Evolutionary conservation across 2,113 vertebrate species (phyloP).

Genomic region (Pseudorhombus dupliciocellatus): DNA sequence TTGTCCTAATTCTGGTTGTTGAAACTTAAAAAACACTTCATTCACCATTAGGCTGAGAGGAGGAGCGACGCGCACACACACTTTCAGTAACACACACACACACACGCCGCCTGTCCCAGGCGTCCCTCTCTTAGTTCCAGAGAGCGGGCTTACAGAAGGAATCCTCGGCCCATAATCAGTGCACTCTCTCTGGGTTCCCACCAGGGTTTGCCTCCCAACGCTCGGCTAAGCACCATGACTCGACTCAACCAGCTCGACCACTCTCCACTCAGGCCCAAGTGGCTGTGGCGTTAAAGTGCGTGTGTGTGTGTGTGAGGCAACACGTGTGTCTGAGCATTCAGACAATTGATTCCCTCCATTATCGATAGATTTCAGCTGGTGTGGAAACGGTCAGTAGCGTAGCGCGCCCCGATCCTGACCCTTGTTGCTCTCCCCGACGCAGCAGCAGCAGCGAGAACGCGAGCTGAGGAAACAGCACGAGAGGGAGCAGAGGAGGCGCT

Average conservation of each 20-base stretch:
- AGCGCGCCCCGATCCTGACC: background rate
- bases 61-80: background rate
- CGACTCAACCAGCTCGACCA: constrained; percentile 53
- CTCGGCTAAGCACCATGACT: constrained; percentile 54
- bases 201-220: constrained; percentile 44
- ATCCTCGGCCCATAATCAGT: constrained; percentile 67
- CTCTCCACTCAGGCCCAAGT: constrained; percentile 26
- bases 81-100: constrained; percentile 9
- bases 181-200: constrained; percentile 55
- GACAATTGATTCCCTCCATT: background rate
- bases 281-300: constrained; percentile 16
- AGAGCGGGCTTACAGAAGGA: constrained; percentile 57
- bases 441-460: constrained; percentile 92
- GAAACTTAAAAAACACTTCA: background rate
- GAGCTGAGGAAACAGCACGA: constrained; percentile 94
- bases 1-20: constrained; percentile 3
- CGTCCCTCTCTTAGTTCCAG: constrained; percentile 59
- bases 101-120: constrained; percentile 24
- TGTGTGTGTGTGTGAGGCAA: background rate
- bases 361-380: constrained; percentile 3
- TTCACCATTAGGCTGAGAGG: background rate
- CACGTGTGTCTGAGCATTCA: background rate
- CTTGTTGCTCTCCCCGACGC: constrained; percentile 57
- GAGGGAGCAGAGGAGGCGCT: constrained; percentile 89
- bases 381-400: too few species aligned